Base-by-base conservation (phyloP, 1,140 invertebrate genomes). In the Phymastichus coffea region DNA sequence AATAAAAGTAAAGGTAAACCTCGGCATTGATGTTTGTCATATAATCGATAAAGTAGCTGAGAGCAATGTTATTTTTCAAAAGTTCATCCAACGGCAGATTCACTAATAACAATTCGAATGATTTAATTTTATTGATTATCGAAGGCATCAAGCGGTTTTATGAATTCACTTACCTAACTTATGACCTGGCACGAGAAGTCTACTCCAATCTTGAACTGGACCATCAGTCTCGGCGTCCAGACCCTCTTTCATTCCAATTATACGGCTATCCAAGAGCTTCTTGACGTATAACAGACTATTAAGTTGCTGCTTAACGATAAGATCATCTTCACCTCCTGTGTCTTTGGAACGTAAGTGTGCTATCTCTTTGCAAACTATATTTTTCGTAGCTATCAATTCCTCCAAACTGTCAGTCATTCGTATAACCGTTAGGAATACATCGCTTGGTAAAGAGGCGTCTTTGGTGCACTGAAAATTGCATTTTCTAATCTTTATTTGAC, bases 271-370 rank as follows among this genome's bases (percentile, higher is more conserved):
- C 55, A 92, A 84, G 41, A 93, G 83, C 70, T 88, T 88, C 52
- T 87, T 83, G 2, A 96, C 83, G 80, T 92, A 96, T 49, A 87
- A 80, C 35, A 97, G 80, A 72, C 92, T 95, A 38, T 90, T 92
- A n/a, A 97, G 73, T 73, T 95, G 93, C 65, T 94, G 92, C 70
- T 95, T 93, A 25, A 95, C 88, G 28, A 86, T 82, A 25, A 89
- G 74, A 72, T 94, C 91, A 78, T 91, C 90, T 64, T 91, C 90
- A 6, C 90, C 89, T 1, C 90, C 92, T 23, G 86, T 88, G 76
- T 95, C 93, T 71, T 86, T 85, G 4, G 92, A 93, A 71, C 92
- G 83, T 64, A 91, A 74, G 69, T 87, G 84, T 55, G 88, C 85
- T 77, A 94, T 91, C 81, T 94, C 91, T 70, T 86, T 87, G 57